Conservation (phyloP, 2,797 vertebrate species). For the Spondyliosoma cantharus region DNA sequence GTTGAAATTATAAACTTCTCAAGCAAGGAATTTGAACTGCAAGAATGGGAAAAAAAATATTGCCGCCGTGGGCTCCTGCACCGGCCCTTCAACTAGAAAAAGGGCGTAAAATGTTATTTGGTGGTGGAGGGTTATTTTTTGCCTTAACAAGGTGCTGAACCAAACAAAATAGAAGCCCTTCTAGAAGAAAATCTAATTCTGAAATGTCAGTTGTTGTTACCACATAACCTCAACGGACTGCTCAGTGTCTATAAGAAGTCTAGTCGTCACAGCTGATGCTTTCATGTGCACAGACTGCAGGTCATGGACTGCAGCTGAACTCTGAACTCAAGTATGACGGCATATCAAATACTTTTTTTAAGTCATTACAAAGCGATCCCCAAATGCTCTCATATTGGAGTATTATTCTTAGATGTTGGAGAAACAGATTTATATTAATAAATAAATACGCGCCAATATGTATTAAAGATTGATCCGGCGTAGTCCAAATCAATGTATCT, state of each 20-base stretch:
- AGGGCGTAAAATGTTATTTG: conserved; percentile 42
- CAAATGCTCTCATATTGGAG: not conserved
- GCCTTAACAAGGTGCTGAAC: conserved; percentile 37
- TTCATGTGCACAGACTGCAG: conserved; percentile 21
- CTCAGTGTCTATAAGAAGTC: conserved; percentile 19
- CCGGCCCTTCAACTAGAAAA: conserved; percentile 28
- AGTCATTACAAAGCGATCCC: not conserved
- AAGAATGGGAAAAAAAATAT: conserved; percentile 46
- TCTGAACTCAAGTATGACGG: conserved; percentile 11
- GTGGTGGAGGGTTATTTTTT: conserved; percentile 31
- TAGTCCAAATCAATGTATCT: not conserved
- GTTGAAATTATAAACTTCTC: conserved; percentile 73
- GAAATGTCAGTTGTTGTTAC: conserved; percentile 12
- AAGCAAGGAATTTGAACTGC: conserved; percentile 58
- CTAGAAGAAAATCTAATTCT: conserved; percentile 12
- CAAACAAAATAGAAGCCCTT: conserved; percentile 29
- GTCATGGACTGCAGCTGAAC: conserved; percentile 3
- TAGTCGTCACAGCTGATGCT: conserved; percentile 15
- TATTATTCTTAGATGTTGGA: not conserved
- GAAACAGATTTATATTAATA: not conserved
- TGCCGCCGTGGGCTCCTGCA: conserved; percentile 37
- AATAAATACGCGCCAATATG: not conserved
- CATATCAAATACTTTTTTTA: conserved; percentile 4
- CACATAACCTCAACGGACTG: conserved; percentile 15
- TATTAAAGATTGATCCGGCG: not conserved